These are phyloP conservation scores for Lutra lutra DNA, from an alignment of 2,797 vertebrate genomes.

Conservation along the genomic window DNA sequence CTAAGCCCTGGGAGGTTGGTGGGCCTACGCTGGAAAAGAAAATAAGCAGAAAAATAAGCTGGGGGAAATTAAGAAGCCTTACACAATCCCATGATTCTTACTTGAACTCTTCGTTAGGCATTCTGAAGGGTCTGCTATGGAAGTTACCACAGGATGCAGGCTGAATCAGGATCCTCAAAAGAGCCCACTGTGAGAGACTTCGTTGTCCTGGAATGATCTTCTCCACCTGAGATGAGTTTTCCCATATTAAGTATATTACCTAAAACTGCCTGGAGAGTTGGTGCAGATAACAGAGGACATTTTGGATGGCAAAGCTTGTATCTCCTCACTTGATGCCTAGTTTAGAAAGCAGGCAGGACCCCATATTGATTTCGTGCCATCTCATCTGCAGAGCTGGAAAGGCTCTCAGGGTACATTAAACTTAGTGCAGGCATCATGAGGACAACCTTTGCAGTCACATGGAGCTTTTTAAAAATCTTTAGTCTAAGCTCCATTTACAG, in stretches of 20 bases:
- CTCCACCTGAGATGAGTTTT: constrained; percentile 36
- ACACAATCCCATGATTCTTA: neutral
- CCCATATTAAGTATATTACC: constrained; percentile 5
- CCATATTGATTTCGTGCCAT: constrained; percentile 45
- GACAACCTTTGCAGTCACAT: constrained; percentile 29
- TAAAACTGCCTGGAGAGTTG: constrained; percentile 61
- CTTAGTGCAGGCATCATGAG: neutral
- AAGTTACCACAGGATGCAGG: neutral
- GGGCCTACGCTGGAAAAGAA: constrained; percentile 38
- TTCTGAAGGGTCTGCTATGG: neutral
- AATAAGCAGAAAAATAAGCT: constrained; percentile 49
- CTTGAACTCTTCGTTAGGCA: neutral
- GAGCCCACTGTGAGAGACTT: constrained; percentile 44
- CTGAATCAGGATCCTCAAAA: constrained; percentile 58
- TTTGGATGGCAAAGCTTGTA: constrained; percentile 58
- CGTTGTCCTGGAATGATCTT: constrained; percentile 56
- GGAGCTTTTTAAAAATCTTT: constrained; percentile 11
- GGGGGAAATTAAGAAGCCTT: neutral
- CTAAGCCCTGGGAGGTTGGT: neutral
- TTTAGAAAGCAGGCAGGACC: constrained; percentile 55
- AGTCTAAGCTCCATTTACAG: constrained; percentile 57
- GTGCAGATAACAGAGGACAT: constrained; percentile 71
- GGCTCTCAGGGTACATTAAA: constrained; percentile 60
- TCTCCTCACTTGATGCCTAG: constrained; percentile 42
- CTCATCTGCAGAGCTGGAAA: constrained; percentile 19